Evolutionary conservation across 2,113 vertebrate species (phyloP), one percentile per base, ranked within the genome.

Genomic region (Dinomys branickii): DNA sequence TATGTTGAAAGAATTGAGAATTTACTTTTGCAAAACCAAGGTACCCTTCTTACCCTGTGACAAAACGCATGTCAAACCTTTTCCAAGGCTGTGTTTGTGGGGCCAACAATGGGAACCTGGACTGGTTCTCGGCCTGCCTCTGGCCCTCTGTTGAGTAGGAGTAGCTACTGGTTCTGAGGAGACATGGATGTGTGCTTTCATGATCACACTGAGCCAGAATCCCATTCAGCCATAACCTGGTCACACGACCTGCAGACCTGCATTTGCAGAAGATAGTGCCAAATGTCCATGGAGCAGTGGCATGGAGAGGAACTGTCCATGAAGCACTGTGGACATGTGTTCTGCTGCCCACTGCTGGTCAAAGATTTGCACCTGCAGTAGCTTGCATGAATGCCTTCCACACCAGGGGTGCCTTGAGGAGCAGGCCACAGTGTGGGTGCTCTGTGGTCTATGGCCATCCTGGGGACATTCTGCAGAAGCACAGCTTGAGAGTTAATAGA

Each of bases 301-400:
- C 73, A 58, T 44, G 38, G 35, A 94, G 56, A 85, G 81, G 58
- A 96, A 56, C 4, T 77, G 12, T 81, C 1, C 90, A 28, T 41
- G 94, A 81, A 91, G 35, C n/a, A 63, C 71, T 38, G 30, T 5
- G 1, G 12, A 89, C 41, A 81, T 85, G 85, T 93, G 35, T 88
- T 95, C 92, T 88, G 77, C 87, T 63, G 58, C 83, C 77, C 93
- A 87, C 84, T 93, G 47, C 30, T 93, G 73, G 52, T n/a, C 86
- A 71, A 88, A 84, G n/a, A 77, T 65, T 93, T 67, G 16, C 41
- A 28, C n/a, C 20, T 90, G 84, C 12, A 35, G 38, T 20, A 5
- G 38, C 35, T 56, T 14, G 24, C 47, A 44, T 9, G 6, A 7
- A 30, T 10, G 50, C 38, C 54, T 3, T 0, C 10, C 24, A 47